These are phyloP conservation scores for Panagrolaimus sp. DNA, from an alignment of 1,140 invertebrate genomes.

Conservation along the genomic window DNA sequence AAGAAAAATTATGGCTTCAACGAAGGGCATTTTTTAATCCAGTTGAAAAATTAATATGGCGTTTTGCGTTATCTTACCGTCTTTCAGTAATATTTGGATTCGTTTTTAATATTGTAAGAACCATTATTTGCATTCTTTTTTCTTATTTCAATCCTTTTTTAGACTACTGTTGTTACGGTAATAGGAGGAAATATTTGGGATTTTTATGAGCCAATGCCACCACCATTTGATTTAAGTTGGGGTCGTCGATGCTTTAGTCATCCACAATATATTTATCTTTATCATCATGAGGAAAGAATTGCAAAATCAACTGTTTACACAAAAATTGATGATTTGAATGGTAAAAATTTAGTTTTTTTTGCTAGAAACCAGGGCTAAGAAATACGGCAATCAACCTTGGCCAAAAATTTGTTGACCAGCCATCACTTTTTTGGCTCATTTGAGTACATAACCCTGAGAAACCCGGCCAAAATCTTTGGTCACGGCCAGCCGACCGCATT, in stretches of 20 bases:
- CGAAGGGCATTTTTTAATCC: background rate
- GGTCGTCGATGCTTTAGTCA: background rate
- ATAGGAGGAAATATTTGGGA: background rate
- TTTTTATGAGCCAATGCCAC: background rate
- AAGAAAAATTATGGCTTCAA: background rate
- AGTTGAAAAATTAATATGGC: background rate
- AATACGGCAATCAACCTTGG: no score
- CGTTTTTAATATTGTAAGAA: no score
- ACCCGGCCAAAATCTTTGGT: no score
- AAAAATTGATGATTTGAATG: background rate
- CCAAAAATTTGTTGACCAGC: no score
- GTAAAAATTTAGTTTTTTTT: no score
- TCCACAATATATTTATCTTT: background rate
- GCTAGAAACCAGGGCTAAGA: no score
- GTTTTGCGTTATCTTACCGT: background rate
- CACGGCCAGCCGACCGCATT: no score
- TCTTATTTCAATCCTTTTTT: background rate
- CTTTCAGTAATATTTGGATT: no score
- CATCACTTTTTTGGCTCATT: no score
- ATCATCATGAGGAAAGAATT: background rate
- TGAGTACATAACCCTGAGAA: no score
- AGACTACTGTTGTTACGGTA: background rate
- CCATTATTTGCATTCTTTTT: background rate
- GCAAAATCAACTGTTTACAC: conserved; percentile 4
- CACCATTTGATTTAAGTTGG: background rate